Evolutionary conservation across 2,888 invertebrate species (phyloP), one percentile per base, ranked within the genome.

Genomic region (Oscheius onirici): DNA sequence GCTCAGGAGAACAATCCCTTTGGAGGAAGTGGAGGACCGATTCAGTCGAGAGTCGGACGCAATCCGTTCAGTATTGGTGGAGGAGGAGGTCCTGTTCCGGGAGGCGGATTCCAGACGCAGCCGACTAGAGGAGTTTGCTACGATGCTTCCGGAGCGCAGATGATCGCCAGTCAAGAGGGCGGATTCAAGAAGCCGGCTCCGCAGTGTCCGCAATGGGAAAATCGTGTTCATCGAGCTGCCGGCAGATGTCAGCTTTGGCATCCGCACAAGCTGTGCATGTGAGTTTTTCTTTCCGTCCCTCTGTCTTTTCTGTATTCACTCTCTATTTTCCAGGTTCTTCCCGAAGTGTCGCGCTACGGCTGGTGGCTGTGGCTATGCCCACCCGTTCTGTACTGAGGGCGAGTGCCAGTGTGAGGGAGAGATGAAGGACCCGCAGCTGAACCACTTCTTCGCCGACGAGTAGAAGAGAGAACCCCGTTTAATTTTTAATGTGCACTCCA

Each of bases 121-220:
- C n/a, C 13, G 46, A 46, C 46, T 2, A 52, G 24, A 58, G 40
- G 58, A n/a, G 40, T 17, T 11, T 41, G 40, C 40, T 17, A 58
- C 34, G 34, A 34, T 34, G 34, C 8, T 8, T 34, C 34, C 41
- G 58, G 58, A 58, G 20, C 20, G 20, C n/a, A 43, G 58, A 58
- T 24, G 34, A 40, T 41, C n/a, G 58, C 41, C 11, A 58, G 41
- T 41, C 58, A 58, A 3, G 58, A 58, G 40, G 40, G 20, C 22
- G 28, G 28, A n/a, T 55, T 8, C 28, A 55, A n/a, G 28, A 24
- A 55, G 26, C 40, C n/a, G 15, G 58, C 24, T 13, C 40, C 17
- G 17, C 58, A 58, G 20, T 58, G 58, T 22, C 58, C 58, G 10
- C 40, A 58, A 20, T 58, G 58, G 58, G 40, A 58, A 10, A 43